Percentiles rank a stretch among this genome's conserved stretches.
These are phyloP conservation scores for Lucinisca nassula DNA, from an alignment of 2,888 invertebrate genomes.

Conservation along the genomic window DNA sequence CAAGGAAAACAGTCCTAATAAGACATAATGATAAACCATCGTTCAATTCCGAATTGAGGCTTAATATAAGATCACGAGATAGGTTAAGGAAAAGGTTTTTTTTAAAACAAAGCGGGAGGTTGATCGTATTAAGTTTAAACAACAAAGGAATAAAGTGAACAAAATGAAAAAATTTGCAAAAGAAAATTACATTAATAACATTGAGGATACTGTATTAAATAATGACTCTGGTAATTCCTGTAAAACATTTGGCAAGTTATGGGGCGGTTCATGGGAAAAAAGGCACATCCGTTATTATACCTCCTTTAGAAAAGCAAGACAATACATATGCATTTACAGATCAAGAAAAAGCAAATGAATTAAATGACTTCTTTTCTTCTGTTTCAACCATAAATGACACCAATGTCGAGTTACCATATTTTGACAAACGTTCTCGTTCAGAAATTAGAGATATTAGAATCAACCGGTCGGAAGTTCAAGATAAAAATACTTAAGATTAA, in stretches of 20 bases:
- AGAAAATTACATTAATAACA: not conserved
- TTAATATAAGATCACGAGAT: not conserved
- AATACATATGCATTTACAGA: not conserved
- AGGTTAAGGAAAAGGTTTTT: not conserved
- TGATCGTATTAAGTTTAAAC: not conserved
- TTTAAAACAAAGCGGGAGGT: not conserved
- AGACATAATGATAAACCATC: not conserved
- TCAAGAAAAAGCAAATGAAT: not conserved
- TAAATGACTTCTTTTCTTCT: constrained; percentile 4
- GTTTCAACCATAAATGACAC: not conserved
- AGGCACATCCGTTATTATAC: not conserved
- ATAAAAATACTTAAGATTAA: not conserved
- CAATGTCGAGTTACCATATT: not conserved
- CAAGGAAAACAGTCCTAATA: not conserved
- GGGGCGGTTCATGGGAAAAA: constrained; percentile 8
- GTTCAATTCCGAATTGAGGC: not conserved
- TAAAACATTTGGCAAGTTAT: constrained; percentile 7
- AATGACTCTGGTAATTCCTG: not conserved
- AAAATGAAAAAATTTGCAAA: constrained; percentile 1
- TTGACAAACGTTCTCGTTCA: not conserved
- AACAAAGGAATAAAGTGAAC: not conserved
- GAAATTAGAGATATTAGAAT: not conserved
- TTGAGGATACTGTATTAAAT: not conserved
- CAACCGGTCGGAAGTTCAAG: not conserved
- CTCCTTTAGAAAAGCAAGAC: not conserved